Evolutionary conservation across 2,888 invertebrate species (phyloP).

Genomic region (Andrena trimmerana): DNA sequence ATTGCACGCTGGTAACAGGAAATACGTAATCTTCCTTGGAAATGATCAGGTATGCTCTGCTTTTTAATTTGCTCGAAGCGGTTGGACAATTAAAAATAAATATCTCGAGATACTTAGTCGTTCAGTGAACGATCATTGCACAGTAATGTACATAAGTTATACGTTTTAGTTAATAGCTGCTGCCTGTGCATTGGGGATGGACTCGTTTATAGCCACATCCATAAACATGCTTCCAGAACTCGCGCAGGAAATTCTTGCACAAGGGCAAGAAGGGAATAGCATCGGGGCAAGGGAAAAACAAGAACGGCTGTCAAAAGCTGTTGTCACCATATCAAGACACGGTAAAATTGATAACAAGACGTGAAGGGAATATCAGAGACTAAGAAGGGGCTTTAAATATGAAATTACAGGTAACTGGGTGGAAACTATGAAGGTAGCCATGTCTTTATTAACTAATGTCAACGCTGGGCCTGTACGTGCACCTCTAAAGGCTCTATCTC

Average conservation of each 20-base stretch:
- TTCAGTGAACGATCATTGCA: too few relatives aligned
- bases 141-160: background rate
- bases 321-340: slow-evolving; percentile 82
- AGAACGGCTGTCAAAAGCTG: slow-evolving; percentile 81
- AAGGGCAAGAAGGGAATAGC: slow-evolving; percentile 86
- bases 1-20: slow-evolving; percentile 86
- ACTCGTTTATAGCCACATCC: slow-evolving; percentile 90
- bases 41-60: slow-evolving; percentile 88
- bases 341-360: slow-evolving; percentile 76
- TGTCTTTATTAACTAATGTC: slow-evolving; percentile 88
- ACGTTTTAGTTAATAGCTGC: slow-evolving; percentile 88
- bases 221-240: slow-evolving; percentile 89
- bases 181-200: slow-evolving; percentile 89
- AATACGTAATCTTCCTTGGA: slow-evolving; percentile 88
- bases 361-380: background rate
- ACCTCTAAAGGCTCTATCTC: slow-evolving; percentile 86
- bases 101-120: background rate
- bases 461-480: slow-evolving; percentile 88
- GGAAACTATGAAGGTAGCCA: slow-evolving; percentile 90
- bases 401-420: slow-evolving; percentile 88
- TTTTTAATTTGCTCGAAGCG: background rate
- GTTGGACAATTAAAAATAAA: background rate
- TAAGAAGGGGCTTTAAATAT: background rate
- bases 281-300: slow-evolving; percentile 86
- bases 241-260: slow-evolving; percentile 87